phyloP scores from a whole-genome alignment of 2,888 invertebrate genomes.

The Pilophorus perplexus region DNA sequence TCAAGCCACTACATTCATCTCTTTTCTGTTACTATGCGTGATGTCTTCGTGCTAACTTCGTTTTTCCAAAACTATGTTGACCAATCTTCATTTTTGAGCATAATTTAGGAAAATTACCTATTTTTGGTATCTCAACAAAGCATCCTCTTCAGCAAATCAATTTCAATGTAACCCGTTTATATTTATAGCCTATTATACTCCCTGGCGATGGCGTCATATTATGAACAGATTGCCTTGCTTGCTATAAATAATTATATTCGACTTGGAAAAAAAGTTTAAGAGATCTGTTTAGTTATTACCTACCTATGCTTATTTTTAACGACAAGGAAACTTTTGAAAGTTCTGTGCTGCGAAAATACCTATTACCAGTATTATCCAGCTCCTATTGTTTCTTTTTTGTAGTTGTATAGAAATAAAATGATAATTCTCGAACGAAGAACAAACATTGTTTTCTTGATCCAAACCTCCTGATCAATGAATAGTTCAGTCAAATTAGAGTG shows the following conservation, averaged over 20 bases:
- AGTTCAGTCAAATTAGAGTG: neutral
- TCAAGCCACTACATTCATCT: constrained; percentile 20
- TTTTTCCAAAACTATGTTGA: neutral
- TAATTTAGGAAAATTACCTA: constrained; percentile 13
- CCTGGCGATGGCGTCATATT: constrained; percentile 13
- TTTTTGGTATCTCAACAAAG: constrained; percentile 18
- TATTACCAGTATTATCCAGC: constrained; percentile 7
- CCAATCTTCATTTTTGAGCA: constrained; percentile 4
- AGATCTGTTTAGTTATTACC: neutral
- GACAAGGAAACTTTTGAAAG: neutral
- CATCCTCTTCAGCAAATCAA: neutral
- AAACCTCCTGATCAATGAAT: neutral
- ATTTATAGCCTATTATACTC: no score
- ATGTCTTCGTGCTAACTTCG: neutral
- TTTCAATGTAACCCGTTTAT: neutral
- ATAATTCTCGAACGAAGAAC: neutral
- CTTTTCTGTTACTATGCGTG: neutral
- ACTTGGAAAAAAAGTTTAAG: neutral
- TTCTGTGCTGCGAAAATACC: neutral
- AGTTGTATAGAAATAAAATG: neutral
- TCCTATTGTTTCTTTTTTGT: constrained; percentile 1
- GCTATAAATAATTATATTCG: constrained; percentile 4
- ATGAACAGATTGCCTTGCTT: constrained; percentile 16
- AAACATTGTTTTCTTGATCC: neutral
- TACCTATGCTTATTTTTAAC: neutral